These are phyloP conservation scores for Rhegmatorhina hoffmannsi DNA, from an alignment of 2,113 vertebrate species.

Conservation along the genomic window DNA sequence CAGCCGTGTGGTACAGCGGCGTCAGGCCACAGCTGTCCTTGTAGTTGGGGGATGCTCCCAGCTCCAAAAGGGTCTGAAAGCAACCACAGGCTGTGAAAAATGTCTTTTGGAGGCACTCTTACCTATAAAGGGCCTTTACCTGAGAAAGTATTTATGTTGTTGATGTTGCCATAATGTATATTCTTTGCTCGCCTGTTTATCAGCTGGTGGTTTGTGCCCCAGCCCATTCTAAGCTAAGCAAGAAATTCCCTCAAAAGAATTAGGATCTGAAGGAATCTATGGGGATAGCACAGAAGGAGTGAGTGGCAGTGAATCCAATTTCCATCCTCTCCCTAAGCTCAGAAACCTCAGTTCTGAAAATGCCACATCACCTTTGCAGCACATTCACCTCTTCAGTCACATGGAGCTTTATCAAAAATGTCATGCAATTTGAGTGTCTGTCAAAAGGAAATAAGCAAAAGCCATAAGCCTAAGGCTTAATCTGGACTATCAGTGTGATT, in stretches of 20 bases:
- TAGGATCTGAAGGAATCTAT: not conserved
- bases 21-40: slow-evolving; percentile 95
- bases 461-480: not conserved
- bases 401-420: not conserved
- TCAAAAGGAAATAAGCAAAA: not conserved
- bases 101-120: not conserved
- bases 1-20: slow-evolving; percentile 88
- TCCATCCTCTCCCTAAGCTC: not conserved
- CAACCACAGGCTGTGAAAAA: not conserved
- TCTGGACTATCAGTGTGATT: not conserved
- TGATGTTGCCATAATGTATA: accelerated
- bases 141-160: not conserved
- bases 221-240: not conserved
- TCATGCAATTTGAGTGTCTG: not conserved
- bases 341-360: not conserved
- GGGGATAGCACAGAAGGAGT: not conserved
- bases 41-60: slow-evolving; percentile 92
- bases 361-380: not conserved
- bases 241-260: not conserved
- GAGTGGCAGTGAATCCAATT: not conserved
- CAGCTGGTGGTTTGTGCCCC: not conserved
- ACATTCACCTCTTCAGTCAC: not conserved
- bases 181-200: not conserved
- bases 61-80: slow-evolving; percentile 87
- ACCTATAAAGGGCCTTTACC: not conserved